phyloP scores from a whole-genome alignment of 2,888 invertebrate genomes.

The Eurytoma adleriae region DNA sequence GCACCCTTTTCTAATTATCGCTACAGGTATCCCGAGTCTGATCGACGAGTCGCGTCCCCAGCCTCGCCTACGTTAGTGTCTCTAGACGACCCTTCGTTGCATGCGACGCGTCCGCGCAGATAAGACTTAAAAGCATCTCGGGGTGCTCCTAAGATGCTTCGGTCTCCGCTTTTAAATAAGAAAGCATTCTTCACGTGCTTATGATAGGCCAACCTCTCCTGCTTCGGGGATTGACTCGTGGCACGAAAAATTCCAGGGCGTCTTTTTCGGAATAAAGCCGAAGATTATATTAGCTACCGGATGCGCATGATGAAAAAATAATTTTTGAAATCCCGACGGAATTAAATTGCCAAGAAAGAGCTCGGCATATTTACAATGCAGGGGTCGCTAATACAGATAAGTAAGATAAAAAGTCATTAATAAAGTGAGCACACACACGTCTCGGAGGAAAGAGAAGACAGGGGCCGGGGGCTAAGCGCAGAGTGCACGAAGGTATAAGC shows the following conservation, averaged over 20 bases:
- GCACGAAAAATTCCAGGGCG: no score
- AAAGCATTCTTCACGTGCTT: conserved; percentile 45
- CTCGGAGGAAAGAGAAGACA: conserved; percentile 22
- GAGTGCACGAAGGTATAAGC: conserved; percentile 4
- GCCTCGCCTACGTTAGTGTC: background rate
- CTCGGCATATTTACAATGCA: conserved; percentile 13
- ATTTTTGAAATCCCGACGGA: background rate
- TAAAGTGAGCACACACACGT: conserved; percentile 60
- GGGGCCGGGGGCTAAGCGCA: conserved; percentile 36
- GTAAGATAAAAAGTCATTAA: conserved; percentile 65
- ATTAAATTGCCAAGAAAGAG: conserved; percentile 14
- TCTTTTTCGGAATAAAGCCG: background rate
- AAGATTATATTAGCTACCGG: background rate
- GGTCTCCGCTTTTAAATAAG: conserved; percentile 40
- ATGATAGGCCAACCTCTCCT: conserved; percentile 29
- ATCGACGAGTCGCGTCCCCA: background rate
- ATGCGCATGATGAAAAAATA: no score
- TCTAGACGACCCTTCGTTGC: conserved; percentile 31
- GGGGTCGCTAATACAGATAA: conserved; percentile 43
- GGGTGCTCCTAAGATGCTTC: background rate
- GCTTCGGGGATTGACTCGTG: background rate
- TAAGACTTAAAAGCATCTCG: conserved; percentile 42
- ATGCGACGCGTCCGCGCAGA: conserved; percentile 14
- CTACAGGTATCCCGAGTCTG: conserved; percentile 47
- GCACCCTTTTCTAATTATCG: conserved; percentile 67